Conservation (phyloP, 2,113 vertebrate species). For the Syrmaticus mikado region DNA sequence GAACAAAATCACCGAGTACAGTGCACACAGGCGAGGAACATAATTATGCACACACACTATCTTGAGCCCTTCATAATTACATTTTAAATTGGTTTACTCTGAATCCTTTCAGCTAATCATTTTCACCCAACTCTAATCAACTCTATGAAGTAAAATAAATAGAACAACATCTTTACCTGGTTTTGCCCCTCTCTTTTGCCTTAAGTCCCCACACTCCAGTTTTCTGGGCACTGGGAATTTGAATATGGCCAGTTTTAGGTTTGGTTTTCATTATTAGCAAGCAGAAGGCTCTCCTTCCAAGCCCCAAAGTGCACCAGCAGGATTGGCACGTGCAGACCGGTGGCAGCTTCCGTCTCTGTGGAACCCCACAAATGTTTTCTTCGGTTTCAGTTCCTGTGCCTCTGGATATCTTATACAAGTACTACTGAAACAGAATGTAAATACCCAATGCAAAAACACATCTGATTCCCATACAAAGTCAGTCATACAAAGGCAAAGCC, state of each 20-base stretch:
- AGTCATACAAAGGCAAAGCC: background rate
- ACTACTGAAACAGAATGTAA: conserved; percentile 20
- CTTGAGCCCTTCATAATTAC: conserved; percentile 53
- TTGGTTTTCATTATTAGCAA: conserved; percentile 24
- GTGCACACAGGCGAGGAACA: conserved; percentile 27
- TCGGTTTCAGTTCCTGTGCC: conserved; percentile 1
- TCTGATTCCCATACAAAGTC: background rate
- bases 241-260: background rate
- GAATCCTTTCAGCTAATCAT: conserved; percentile 44
- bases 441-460: background rate
- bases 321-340: conserved; percentile 48
- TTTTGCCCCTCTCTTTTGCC: background rate
- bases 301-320: background rate
- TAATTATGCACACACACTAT: conserved; percentile 57
- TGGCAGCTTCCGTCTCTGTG: background rate
- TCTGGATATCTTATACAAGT: conserved; percentile 27
- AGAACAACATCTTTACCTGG: conserved; percentile 23
- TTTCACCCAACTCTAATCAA: conserved; percentile 39
- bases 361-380: conserved; percentile 48
- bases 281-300: conserved; percentile 32
- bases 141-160: conserved; percentile 19
- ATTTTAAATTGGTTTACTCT: conserved; percentile 49
- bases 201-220: background rate
- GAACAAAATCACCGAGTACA: conserved; percentile 25
- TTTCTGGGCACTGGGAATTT: conserved; percentile 20